Conservation (phyloP, 2,113 vertebrate species). For the Neolamprologus brichardi region DNA sequence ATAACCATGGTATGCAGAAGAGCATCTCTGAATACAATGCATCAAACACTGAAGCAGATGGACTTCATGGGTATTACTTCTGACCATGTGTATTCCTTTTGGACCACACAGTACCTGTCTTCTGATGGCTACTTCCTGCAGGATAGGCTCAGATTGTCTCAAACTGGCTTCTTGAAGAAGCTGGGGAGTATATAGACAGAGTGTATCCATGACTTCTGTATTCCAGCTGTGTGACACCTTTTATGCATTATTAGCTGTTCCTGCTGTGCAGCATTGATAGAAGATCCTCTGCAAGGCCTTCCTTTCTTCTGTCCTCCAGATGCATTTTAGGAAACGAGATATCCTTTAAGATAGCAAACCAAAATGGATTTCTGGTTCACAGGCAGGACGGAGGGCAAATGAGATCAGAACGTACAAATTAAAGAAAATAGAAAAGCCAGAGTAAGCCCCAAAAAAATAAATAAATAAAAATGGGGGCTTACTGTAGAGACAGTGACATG, state of each 20-base stretch:
- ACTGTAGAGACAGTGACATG: background rate
- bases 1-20: background rate
- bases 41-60: background rate
- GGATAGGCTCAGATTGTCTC: background rate
- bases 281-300: background rate
- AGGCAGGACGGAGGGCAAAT: background rate
- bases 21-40: background rate
- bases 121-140: background rate
- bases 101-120: background rate
- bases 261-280: background rate
- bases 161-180: background rate
- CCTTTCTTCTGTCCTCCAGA: background rate
- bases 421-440: background rate
- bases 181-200: background rate
- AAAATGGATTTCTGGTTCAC: background rate
- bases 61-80: background rate
- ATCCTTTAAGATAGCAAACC: background rate
- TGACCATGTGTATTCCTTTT: background rate
- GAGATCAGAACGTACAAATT: background rate
- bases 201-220: background rate
- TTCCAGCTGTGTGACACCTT: background rate
- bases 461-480: background rate
- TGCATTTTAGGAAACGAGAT: background rate
- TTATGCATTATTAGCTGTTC: background rate
- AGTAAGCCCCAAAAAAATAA: background rate